A percentile compares a stretch with the other conserved stretches of the same genome.
These are phyloP conservation scores for Baryphthengus martii DNA, from an alignment of 2,113 vertebrate species.

Conservation along the genomic window DNA sequence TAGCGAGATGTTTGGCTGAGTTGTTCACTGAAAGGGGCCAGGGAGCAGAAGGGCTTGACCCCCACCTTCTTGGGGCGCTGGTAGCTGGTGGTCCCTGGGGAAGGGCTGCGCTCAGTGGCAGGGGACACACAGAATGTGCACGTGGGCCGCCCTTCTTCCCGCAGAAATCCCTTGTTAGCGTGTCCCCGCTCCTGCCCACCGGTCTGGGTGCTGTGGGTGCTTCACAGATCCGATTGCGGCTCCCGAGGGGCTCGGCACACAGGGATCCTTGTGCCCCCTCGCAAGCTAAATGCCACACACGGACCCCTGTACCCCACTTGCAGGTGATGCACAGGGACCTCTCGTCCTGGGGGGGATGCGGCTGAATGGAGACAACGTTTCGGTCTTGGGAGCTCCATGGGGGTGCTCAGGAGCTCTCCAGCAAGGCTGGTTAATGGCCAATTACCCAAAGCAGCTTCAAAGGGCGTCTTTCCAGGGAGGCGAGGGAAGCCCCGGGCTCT, in stretches of 20 bases:
- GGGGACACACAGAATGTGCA: fast-evolving
- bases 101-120: background rate
- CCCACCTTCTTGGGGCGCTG: background rate
- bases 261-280: background rate
- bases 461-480: background rate
- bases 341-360: fast-evolving
- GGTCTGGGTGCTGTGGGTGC: background rate
- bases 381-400: background rate
- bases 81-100: background rate
- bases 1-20: background rate
- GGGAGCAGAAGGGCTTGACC: background rate
- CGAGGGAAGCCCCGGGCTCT: background rate
- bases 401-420: background rate
- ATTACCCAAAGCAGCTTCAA: background rate
- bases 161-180: fast-evolving
- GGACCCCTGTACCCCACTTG: background rate
- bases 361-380: background rate
- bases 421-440: background rate
- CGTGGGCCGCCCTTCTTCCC: background rate
- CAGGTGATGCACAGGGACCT: background rate
- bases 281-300: fast-evolving
- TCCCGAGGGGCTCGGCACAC: background rate
- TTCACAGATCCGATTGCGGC: fast-evolving
- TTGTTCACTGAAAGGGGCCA: background rate
- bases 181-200: background rate